Evolutionary conservation across 2,888 invertebrate genomes (phyloP).

Genomic region (Hymenopus coronatus): DNA sequence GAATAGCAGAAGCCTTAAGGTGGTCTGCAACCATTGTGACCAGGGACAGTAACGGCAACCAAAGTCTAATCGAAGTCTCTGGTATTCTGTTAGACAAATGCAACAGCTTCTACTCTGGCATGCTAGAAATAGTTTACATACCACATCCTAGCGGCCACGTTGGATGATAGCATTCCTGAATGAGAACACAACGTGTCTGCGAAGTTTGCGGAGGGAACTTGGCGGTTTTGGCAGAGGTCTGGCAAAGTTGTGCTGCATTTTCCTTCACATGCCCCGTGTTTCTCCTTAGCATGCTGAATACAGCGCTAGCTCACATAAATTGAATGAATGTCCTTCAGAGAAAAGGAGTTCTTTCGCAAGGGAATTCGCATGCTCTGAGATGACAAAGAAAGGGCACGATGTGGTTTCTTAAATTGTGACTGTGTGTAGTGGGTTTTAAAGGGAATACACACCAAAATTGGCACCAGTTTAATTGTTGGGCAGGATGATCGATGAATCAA

Average conservation of each 20-base stretch:
- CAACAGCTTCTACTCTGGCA: too few relatives aligned
- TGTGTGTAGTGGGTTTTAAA: too few relatives aligned
- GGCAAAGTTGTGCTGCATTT: not conserved
- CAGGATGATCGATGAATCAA: too few relatives aligned
- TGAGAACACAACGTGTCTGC: not conserved
- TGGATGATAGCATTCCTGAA: not conserved
- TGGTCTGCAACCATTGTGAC: not conserved
- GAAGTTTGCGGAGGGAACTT: not conserved
- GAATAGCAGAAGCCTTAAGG: too few relatives aligned
- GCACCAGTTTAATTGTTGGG: too few relatives aligned
- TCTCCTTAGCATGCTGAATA: not conserved
- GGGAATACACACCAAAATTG: too few relatives aligned
- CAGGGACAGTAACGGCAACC: not conserved
- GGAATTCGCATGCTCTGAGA: too few relatives aligned
- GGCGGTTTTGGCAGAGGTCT: not conserved
- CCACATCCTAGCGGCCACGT: not conserved
- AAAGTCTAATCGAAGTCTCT: not conserved
- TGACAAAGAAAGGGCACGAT: too few relatives aligned
- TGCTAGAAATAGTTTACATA: not conserved
- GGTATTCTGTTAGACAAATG: not conserved
- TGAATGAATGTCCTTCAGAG: not conserved
- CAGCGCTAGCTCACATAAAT: not conserved
- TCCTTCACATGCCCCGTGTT: not conserved
- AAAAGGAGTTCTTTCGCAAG: not conserved
- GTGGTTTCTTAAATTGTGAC: too few relatives aligned